phyloP scores from a whole-genome alignment of 1,140 invertebrate genomes.

The Rhopalosiphum maidis region DNA sequence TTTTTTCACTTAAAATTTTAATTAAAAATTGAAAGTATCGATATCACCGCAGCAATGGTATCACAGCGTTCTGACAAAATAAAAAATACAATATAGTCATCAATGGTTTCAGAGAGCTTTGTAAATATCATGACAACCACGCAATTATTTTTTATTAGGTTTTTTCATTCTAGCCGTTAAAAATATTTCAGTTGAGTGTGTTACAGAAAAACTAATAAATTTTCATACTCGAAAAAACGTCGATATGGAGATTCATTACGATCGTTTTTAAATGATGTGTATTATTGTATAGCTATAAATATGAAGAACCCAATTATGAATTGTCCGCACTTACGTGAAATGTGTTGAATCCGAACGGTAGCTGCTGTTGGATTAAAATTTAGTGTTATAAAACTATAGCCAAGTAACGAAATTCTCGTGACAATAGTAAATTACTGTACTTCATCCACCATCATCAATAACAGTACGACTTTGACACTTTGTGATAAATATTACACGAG shows the following conservation, averaged over 20 bases:
- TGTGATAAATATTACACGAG: not conserved
- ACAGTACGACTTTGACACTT: not conserved
- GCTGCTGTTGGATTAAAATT: not conserved
- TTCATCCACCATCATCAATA: not conserved
- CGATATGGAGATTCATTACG: too few species aligned
- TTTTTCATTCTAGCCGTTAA: too few species aligned
- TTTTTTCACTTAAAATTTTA: too few species aligned
- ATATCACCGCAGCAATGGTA: too few species aligned
- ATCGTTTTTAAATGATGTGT: too few species aligned
- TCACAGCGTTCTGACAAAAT: too few species aligned
- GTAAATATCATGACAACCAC: too few species aligned
- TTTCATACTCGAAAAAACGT: not conserved
- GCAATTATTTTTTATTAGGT: too few species aligned
- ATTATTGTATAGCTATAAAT: not conserved
- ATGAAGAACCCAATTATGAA: not conserved
- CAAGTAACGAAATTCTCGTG: too few species aligned
- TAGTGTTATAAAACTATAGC: not conserved
- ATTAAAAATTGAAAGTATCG: too few species aligned
- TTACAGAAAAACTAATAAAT: not conserved
- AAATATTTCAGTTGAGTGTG: not conserved
- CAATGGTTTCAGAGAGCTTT: too few species aligned
- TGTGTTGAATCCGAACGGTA: not conserved
- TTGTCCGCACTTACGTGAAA: not conserved
- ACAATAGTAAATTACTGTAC: not conserved
- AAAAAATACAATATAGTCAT: too few species aligned